These are phyloP conservation scores for Panagrolaimus sp. DNA, from an alignment of 1,140 invertebrate species.

Conservation along the genomic window DNA sequence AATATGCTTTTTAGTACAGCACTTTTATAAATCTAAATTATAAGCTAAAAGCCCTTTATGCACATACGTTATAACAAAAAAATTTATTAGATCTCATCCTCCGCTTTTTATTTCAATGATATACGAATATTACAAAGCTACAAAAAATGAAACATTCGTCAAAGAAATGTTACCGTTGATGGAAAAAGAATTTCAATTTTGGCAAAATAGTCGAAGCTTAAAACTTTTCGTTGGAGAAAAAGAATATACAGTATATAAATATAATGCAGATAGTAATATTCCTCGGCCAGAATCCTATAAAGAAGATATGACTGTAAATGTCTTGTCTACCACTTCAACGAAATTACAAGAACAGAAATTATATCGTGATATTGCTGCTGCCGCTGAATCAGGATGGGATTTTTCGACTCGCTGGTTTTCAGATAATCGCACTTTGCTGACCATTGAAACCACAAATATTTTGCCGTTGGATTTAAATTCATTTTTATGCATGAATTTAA, in stretches of 20 bases:
- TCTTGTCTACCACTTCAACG: background rate
- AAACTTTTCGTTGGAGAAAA: slow-evolving; percentile 62
- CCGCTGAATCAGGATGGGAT: slow-evolving; percentile 46
- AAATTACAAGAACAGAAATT: slow-evolving; percentile 25
- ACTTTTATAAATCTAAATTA: too few species aligned
- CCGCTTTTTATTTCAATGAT: slow-evolving; percentile 78
- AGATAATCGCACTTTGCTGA: slow-evolving; percentile 43
- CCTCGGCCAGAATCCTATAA: slow-evolving; percentile 41
- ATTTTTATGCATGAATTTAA: slow-evolving; percentile 61
- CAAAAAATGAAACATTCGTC: slow-evolving; percentile 70
- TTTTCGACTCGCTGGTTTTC: slow-evolving; percentile 62
- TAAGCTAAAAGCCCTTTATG: background rate
- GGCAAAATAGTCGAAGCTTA: slow-evolving; percentile 63
- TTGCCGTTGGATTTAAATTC: slow-evolving; percentile 62
- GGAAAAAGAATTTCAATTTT: slow-evolving; percentile 60
- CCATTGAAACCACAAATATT: slow-evolving; percentile 60
- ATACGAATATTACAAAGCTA: slow-evolving; percentile 71
- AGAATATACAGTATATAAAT: slow-evolving; percentile 52
- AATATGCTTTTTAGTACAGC: too few species aligned
- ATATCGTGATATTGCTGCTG: slow-evolving; percentile 35
- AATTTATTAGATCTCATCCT: slow-evolving; percentile 70
- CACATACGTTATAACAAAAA: background rate
- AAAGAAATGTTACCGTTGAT: slow-evolving; percentile 39
- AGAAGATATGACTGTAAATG: slow-evolving; percentile 28
- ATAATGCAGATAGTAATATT: slow-evolving; percentile 62